phyloP scores from a whole-genome alignment of 2,888 invertebrate species.

The Cenopis cana region DNA sequence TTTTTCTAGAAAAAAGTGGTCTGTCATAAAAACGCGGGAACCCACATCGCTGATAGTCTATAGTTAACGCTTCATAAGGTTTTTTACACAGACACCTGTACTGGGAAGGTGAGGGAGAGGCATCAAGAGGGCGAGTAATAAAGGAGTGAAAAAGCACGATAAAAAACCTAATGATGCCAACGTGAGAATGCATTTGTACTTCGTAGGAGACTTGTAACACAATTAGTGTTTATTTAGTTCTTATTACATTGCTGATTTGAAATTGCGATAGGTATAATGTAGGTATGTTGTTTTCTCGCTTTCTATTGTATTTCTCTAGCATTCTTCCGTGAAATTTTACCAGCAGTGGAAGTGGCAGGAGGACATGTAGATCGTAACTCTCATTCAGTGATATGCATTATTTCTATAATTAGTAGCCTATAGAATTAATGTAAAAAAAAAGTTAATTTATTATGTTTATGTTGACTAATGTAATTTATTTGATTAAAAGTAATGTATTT shows the following conservation, averaged over 20 bases:
- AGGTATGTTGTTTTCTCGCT: slow-evolving; percentile 9
- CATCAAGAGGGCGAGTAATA: slow-evolving; percentile 57
- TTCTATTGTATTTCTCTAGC: background rate
- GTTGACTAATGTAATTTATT: too few relatives aligned
- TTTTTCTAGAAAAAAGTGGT: slow-evolving; percentile 48
- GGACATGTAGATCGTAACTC: too few relatives aligned
- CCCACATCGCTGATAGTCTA: slow-evolving; percentile 58
- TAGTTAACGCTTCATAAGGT: slow-evolving; percentile 53
- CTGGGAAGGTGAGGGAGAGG: slow-evolving; percentile 54
- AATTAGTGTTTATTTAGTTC: slow-evolving; percentile 30
- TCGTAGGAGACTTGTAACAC: slow-evolving; percentile 24
- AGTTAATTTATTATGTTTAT: too few relatives aligned
- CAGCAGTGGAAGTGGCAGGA: too few relatives aligned
- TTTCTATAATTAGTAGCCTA: too few relatives aligned
- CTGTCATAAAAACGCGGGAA: slow-evolving; percentile 66
- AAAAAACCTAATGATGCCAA: slow-evolving; percentile 65
- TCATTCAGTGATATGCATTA: too few relatives aligned
- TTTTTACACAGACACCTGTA: slow-evolving; percentile 73
- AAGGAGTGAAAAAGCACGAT: slow-evolving; percentile 53
- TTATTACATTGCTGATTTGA: slow-evolving; percentile 32
- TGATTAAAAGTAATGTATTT: too few relatives aligned
- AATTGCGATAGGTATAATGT: slow-evolving; percentile 7
- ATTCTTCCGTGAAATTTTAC: background rate
- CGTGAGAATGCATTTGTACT: slow-evolving; percentile 64
- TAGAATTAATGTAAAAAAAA: too few relatives aligned